Percentiles rank a stretch among this genome's conserved stretches.
phyloP scores from a whole-genome alignment of 2,797 vertebrate species.

The Distichodus sexfasciatus region DNA sequence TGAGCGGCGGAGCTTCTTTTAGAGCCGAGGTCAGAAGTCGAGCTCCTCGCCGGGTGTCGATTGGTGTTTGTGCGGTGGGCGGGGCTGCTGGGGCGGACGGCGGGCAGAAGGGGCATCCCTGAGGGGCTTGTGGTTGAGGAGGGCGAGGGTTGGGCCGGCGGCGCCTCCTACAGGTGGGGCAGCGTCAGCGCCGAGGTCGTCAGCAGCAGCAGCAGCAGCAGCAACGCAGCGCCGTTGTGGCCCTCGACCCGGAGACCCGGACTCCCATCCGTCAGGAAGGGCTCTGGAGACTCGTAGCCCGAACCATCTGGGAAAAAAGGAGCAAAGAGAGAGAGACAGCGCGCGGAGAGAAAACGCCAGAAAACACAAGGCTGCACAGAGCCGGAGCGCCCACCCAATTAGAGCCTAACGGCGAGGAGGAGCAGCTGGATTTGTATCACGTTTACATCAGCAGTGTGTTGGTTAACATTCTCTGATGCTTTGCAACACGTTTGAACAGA shows the following conservation, averaged over 20 bases:
- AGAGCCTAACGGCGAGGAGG: conserved; percentile 42
- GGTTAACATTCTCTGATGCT: too few species aligned
- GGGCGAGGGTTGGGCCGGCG: conserved; percentile 36
- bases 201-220: conserved; percentile 44
- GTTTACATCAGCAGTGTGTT: too few species aligned
- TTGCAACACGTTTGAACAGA: too few species aligned
- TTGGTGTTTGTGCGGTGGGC: too few species aligned
- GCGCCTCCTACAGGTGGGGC: conserved; percentile 62
- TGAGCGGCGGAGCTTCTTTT: too few species aligned
- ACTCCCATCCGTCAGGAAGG: conserved; percentile 92
- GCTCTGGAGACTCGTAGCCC: conserved; percentile 92
- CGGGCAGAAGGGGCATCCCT: conserved; percentile 78
- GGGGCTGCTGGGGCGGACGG: too few species aligned
- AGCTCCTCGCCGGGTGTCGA: too few species aligned
- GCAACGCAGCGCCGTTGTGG: conserved; percentile 19
- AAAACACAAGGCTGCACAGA: conserved; percentile 51
- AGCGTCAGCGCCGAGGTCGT: conserved; percentile 60
- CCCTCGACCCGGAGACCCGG: conserved; percentile 64
- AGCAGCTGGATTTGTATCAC: too few species aligned
- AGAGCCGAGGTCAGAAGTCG: too few species aligned
- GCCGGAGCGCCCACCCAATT: conserved; percentile 49
- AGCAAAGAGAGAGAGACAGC: conserved; percentile 32
- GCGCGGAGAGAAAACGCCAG: conserved; percentile 48
- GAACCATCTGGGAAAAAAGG: conserved; percentile 83
- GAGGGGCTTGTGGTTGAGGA: conserved; percentile 65